Base-by-base conservation (phyloP, 2,113 vertebrate species). In the Gila orcuttii region DNA sequence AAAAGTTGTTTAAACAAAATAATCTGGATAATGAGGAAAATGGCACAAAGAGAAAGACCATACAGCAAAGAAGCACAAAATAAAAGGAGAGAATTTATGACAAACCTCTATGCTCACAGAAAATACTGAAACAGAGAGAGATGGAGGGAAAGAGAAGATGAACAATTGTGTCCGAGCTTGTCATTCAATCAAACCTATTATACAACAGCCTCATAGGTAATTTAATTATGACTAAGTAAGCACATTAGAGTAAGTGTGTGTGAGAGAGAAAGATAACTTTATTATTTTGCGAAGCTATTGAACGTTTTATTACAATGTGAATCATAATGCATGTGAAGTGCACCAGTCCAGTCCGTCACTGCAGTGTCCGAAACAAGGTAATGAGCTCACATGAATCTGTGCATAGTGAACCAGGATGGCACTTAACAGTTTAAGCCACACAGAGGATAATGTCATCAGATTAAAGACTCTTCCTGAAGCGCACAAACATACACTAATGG, bases 161-260 rank as follows among this genome's bases (percentile, higher is more conserved):
- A 39, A 55, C 6, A 21, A 78, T 11, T 33, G 25, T 21, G 17
- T 76, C 10, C 5, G 3, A 12, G 33, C 50, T 60, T 60, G 55
- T 60, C 77, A 79, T 23, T 79, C 17, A 60, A 59, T n/a, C 55
- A 79, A 59, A 59, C 12, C 31, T 36, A 21, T 78, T 78, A 78
- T 21, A 59, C 76, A 78, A 60, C 23, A 74, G 19, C 33, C 11
- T 36, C 76, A 45, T 45, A 6, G 6, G 47, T 79, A 60, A 79
- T 59, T 79, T 10, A 59, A 79, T 79, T 39, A 79, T 79, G 55
- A 36, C 55, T 9, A 79, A 79, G 33, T 9, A 79, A 79, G 33
- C 77, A 79, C 55, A 60, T 79, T 60, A 42, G 10, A 23, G 0
- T 12, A 33, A 57, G 33, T 15, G 31, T 9, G 47, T n/a, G 52